Base-by-base conservation (phyloP, 2,797 vertebrate species). In the Acrossocheilus wenchowensis region DNA sequence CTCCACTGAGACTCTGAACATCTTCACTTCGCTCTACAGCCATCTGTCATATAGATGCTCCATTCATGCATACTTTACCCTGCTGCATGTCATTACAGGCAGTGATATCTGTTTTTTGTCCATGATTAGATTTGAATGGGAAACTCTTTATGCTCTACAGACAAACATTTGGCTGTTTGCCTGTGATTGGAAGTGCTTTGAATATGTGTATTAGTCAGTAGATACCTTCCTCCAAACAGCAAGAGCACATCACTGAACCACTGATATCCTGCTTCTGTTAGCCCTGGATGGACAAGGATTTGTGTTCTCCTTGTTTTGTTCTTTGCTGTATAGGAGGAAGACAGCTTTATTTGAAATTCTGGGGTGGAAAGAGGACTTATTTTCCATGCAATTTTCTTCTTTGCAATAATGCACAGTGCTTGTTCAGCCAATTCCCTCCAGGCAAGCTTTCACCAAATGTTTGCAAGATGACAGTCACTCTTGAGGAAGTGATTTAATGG, bases 21-120 rank as follows among this genome's bases (percentile, higher is more conserved):
- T 86, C 86, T 84, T 87, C 85, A 71, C 82, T 82, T 89, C 82
- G 45, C 78, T 80, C 87, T 75, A 21, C 68, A 74, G 81, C 82
- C 91, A 91, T 88, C 89, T 87, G 88, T 88, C 86, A 71, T 60
- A 64, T 52, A 87, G 78, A 85, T 39, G 30, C 87, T 89, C 60
- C 88, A 87, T 86, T 89, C 88, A 89, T 86, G 89, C 84, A 88
- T 87, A 79, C 80, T 89, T 88, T 79, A 86, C 80, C 82, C 43
- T 83, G 79, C 85, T 91, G 82, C 90, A 92, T 83, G 64, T 68
- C 15, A 86, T 89, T 89, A 79, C 86, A 90, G 87, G 78, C 57
- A 71, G 52, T 60, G 45, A 86, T 75, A 71, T 86, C 89, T 90
- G 82, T 83, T 91, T 89, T 88, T 45, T 83, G 66, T 74, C 81